Evolutionary conservation across 2,888 invertebrate species (phyloP), one percentile per base, ranked within the genome.

Genomic region (Melanophora roralis): DNA sequence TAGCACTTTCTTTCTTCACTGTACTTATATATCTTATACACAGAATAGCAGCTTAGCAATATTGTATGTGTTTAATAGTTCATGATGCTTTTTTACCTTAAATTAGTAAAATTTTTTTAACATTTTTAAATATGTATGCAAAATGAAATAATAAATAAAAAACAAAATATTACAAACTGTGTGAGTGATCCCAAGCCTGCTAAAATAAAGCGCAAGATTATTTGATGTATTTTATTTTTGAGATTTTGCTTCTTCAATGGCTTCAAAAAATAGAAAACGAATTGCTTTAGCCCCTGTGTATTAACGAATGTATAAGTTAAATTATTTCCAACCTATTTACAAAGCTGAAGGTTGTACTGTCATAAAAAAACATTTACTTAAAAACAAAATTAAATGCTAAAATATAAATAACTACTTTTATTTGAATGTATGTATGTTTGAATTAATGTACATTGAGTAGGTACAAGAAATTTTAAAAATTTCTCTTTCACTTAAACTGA

Each of bases 241-340:
- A 19, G n/a, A 11, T 27, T 16, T 62, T 43, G 45, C 12, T 14
- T 21, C 27, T 23, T 8, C 27, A 27, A 5, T 5, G 4, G 6
- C 27, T 36, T 14, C 38, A 34, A 36, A 21, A 27, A 23, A 27
- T 45, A 36, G 16, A 43, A 43, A 21, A 23, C 6, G 5, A 47
- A 64, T 9, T 21, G 45, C 55, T 43, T 47, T 51, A 36, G 60
- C 38, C 19, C 19, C 14, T 43, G 14, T 19, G 5, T 38, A 14
- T 14, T 19, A 34, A 57, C 23, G n/a, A 43, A 49, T 45, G 19
- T 27, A 53, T 65, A 34, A 71, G 65, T 67, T 60, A 62, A 75
- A 79, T 75, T 75, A 62, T 71, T 79, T 79, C 79, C 79, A 79
- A 75, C 79, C 74, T 75, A 75, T 79, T 75, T 75, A 55, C 53